A percentile compares a stretch with the other conserved stretches of the same genome.
Conservation (phyloP, 2,888 invertebrate genomes). For the Acanthosoma haemorrhoidale region DNA sequence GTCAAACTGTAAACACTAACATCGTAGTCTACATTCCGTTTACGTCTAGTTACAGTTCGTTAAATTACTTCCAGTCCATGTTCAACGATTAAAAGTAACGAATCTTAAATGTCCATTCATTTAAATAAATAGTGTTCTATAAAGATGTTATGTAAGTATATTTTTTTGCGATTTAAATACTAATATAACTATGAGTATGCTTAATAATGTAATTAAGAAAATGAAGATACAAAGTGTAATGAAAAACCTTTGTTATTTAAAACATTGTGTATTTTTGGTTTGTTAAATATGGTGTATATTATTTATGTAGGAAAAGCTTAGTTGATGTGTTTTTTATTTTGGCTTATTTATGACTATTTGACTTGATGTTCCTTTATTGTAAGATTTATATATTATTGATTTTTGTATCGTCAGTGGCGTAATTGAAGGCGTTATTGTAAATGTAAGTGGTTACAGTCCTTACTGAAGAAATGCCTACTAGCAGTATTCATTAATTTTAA, state of each 20-base stretch:
- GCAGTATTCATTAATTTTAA: not conserved
- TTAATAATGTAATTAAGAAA: not conserved
- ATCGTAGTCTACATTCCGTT: not conserved
- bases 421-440: not conserved
- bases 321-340: slow-evolving; percentile 21
- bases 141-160: not conserved
- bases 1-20: not conserved
- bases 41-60: not conserved
- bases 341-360: slow-evolving; percentile 22
- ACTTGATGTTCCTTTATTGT: slow-evolving; percentile 24
- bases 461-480: slow-evolving; percentile 20
- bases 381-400: slow-evolving; percentile 9
- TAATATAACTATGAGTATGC: slow-evolving; percentile 5
- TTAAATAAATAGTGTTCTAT: slow-evolving; percentile 1
- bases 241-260: slow-evolving; percentile 15
- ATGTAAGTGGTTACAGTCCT: not conserved
- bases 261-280: slow-evolving; percentile 8
- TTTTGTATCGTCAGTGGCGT: not conserved
- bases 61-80: not conserved
- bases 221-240: not conserved
- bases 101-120: not conserved
- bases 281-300: slow-evolving; percentile 23
- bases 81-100: not conserved
- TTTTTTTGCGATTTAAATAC: not conserved
- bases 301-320: slow-evolving; percentile 17